Conservation (phyloP, 2,797 vertebrate species). For the Siniperca undulata region DNA sequence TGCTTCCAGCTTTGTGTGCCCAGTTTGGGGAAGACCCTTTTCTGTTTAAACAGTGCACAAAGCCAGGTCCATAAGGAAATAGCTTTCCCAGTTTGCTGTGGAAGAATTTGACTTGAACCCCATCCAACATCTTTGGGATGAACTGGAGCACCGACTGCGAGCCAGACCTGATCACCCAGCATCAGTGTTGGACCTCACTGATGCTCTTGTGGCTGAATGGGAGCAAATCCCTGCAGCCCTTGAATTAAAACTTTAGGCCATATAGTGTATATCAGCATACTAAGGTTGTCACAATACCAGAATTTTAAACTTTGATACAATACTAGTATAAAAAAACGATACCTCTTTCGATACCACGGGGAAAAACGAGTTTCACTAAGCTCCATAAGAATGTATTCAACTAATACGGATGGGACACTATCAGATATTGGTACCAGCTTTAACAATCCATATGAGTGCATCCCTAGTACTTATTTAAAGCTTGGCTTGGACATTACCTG, state of each 20-base stretch:
- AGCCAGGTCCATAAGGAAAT: neutral
- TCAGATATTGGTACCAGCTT: neutral
- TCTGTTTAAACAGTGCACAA: neutral
- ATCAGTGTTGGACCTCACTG: neutral
- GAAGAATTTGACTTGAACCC: neutral
- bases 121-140: neutral
- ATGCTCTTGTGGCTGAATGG: neutral
- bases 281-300: too few species aligned
- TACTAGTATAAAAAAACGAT: too few species aligned
- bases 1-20: neutral
- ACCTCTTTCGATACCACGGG: too few species aligned
- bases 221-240: neutral
- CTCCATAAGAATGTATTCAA: too few species aligned
- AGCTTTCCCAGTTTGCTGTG: neutral
- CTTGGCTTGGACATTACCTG: neutral
- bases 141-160: neutral
- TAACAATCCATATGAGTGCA: constrained; percentile 11
- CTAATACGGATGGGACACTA: too few species aligned
- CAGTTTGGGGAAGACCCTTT: neutral
- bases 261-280: neutral
- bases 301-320: too few species aligned
- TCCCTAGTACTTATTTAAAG: neutral
- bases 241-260: neutral
- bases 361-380: too few species aligned
- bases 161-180: neutral